Evolutionary conservation across 2,888 invertebrate genomes (phyloP).

Genomic region (Eilema depressum): DNA sequence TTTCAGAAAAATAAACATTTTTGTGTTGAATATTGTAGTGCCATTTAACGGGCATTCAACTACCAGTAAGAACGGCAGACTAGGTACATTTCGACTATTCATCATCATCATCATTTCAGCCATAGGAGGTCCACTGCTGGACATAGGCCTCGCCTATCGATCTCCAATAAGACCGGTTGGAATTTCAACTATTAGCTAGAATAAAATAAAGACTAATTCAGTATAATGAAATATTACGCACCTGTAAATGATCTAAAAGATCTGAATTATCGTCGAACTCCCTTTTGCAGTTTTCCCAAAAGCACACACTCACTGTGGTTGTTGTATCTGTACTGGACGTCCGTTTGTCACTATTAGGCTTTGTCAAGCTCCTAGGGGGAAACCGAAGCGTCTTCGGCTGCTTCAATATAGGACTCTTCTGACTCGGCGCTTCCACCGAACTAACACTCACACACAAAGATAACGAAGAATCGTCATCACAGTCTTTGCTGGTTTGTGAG

Average conservation of each 20-base stretch:
- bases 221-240: slow-evolving; percentile 61
- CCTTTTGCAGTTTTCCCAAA: slow-evolving; percentile 94
- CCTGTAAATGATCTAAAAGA: slow-evolving; percentile 95
- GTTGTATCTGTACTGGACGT: slow-evolving; percentile 80
- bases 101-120: no score
- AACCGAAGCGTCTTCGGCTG: slow-evolving; percentile 94
- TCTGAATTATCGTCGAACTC: slow-evolving; percentile 93
- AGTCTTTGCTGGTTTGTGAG: slow-evolving; percentile 81
- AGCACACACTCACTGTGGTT: slow-evolving; percentile 88
- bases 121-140: no score
- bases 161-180: no score
- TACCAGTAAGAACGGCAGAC: background rate
- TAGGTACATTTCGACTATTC: no score
- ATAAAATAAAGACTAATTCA: background rate
- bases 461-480: slow-evolving; percentile 81
- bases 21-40: no score
- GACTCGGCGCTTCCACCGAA: slow-evolving; percentile 76
- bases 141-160: no score
- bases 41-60: background rate
- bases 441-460: slow-evolving; percentile 80
- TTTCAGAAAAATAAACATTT: no score
- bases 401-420: slow-evolving; percentile 92
- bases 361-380: slow-evolving; percentile 87
- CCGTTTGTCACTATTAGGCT: slow-evolving; percentile 69
- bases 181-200: no score